A percentile compares a stretch with the other conserved stretches of the same genome.
Evolutionary conservation across 2,113 vertebrate species (phyloP).

Genomic region (Tupaia tana): DNA sequence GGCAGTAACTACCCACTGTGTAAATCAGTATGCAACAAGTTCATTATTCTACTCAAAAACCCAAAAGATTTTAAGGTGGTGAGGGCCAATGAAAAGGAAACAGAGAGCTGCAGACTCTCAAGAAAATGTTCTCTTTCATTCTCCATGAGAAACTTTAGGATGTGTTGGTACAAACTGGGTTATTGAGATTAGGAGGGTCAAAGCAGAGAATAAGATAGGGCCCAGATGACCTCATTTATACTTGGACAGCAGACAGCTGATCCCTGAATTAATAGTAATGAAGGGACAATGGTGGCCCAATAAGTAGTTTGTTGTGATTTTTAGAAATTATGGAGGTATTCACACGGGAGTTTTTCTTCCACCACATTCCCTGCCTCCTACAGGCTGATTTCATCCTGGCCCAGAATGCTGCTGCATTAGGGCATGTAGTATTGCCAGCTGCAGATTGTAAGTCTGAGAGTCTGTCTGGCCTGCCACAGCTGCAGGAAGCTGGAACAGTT

Average conservation of each 20-base stretch:
- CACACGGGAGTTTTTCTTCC: conserved; percentile 31
- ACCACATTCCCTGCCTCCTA: neutral
- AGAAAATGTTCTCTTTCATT: conserved; percentile 21
- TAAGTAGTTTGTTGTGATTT: neutral
- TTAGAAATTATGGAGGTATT: neutral
- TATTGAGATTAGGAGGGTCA: neutral
- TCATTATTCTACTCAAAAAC: neutral
- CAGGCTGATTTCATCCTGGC: neutral
- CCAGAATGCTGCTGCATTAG: neutral
- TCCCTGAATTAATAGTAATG: conserved; percentile 4
- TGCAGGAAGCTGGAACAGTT: neutral
- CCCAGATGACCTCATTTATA: neutral
- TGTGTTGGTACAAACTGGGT: neutral
- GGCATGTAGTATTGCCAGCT: neutral
- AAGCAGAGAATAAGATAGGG: neutral
- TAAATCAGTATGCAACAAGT: conserved; percentile 11
- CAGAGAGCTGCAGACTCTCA: neutral
- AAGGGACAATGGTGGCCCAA: neutral
- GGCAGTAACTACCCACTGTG: neutral
- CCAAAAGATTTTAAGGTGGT: conserved; percentile 5
- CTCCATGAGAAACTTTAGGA: neutral
- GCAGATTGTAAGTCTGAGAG: neutral
- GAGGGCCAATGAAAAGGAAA: neutral
- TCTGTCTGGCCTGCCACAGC: neutral
- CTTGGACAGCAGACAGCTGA: neutral